These are phyloP conservation scores for Coelinius sp. DNA, from an alignment of 2,888 invertebrate genomes.

Conservation along the genomic window DNA sequence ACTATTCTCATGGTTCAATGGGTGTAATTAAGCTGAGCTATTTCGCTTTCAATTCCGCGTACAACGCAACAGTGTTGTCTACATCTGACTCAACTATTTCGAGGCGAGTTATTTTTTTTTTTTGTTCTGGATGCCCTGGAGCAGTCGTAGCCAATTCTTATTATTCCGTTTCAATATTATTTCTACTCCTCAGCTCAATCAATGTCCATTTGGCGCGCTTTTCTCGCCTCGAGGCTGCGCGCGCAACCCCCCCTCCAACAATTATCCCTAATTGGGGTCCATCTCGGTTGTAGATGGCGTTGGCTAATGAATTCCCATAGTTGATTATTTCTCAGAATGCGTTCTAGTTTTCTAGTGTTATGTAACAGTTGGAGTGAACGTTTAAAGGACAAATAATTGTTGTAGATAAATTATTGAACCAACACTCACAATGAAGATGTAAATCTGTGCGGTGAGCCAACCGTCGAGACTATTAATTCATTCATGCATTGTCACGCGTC, in stretches of 20 bases:
- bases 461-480: constrained; percentile 64
- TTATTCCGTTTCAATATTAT: constrained; percentile 7
- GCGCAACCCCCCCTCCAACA: constrained; percentile 14
- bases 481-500: constrained; percentile 68
- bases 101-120: constrained; percentile 16
- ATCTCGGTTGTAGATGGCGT: constrained; percentile 35
- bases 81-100: constrained; percentile 11
- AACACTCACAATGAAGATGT: constrained; percentile 62
- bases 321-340: constrained; percentile 8
- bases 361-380: background rate
- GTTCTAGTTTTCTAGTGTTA: background rate
- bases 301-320: constrained; percentile 4
- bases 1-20: constrained; percentile 36
- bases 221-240: constrained; percentile 31
- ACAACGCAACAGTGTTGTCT: constrained; percentile 14
- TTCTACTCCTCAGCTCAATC: constrained; percentile 18
- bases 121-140: constrained; percentile 27
- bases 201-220: constrained; percentile 23
- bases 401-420: background rate
- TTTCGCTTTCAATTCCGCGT: constrained; percentile 33
- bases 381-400: background rate
- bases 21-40: constrained; percentile 34
- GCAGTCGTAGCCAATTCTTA: constrained; percentile 41
- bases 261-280: constrained; percentile 21
- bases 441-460: constrained; percentile 55